Percentiles rank a stretch among this genome's conserved stretches.
phyloP scores from a whole-genome alignment of 1,140 invertebrate species.

The Rhopalosiphum padi region DNA sequence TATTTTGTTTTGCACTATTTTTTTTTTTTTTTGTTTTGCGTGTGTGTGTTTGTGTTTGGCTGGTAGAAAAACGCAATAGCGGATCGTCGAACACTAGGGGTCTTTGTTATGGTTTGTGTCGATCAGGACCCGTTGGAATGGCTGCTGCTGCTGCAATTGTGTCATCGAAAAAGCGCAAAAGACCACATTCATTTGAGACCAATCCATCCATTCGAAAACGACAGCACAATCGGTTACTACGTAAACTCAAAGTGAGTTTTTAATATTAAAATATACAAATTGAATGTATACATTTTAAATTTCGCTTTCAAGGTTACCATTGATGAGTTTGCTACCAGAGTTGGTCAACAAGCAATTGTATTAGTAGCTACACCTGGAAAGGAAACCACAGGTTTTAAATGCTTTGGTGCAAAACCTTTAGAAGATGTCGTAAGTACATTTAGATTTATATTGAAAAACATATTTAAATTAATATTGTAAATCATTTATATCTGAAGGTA shows the following conservation, averaged over 20 bases:
- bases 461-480: background rate
- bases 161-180: constrained; percentile 92
- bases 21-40: constrained; percentile 41
- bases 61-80: constrained; percentile 58
- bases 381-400: constrained; percentile 92
- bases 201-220: constrained; percentile 96
- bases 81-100: constrained; percentile 54
- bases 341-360: constrained; percentile 97
- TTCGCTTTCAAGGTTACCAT: constrained; percentile 80
- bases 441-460: background rate
- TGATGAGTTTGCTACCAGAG: constrained; percentile 95
- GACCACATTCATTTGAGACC: constrained; percentile 96
- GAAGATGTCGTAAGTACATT: constrained; percentile 83
- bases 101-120: constrained; percentile 59
- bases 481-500: constrained; percentile 65
- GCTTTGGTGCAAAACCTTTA: constrained; percentile 95
- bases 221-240: constrained; percentile 91
- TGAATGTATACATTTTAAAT: constrained; percentile 50
- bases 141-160: constrained; percentile 96
- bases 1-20: constrained; percentile 57
- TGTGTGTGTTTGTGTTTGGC: constrained; percentile 56
- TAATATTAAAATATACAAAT: background rate
- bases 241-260: constrained; percentile 79
- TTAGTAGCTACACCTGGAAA: constrained; percentile 96
- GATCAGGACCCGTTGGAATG: constrained; percentile 88